Percentiles rank a stretch among this genome's conserved stretches.
Evolutionary conservation across 2,888 invertebrate species (phyloP).

Genomic region (Hypena proboscidalis): DNA sequence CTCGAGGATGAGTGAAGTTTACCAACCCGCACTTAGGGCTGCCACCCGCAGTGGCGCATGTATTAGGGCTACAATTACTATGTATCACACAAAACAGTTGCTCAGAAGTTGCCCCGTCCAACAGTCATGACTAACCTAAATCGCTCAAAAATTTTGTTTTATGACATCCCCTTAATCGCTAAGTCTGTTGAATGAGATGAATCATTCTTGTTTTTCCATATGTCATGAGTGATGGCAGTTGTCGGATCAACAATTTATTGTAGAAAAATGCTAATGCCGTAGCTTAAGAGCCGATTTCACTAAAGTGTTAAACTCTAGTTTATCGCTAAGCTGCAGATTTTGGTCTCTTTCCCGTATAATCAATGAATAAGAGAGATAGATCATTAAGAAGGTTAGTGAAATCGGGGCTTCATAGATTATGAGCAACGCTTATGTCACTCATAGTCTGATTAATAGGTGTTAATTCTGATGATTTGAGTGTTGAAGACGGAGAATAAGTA

Average conservation of each 20-base stretch:
- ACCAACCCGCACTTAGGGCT: too few species aligned
- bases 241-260: slow-evolving; percentile 31
- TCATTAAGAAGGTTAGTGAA: too few species aligned
- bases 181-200: slow-evolving; percentile 14
- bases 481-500: not conserved
- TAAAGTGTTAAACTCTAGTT: too few species aligned
- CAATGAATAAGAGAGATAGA: too few species aligned
- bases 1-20: too few species aligned
- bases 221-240: slow-evolving; percentile 35
- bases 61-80: too few species aligned
- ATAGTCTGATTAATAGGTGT: slow-evolving; percentile 31
- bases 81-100: not conserved
- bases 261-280: slow-evolving; percentile 36
- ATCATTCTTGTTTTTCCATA: slow-evolving; percentile 39
- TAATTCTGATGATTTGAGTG: slow-evolving; percentile 2
- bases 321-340: too few species aligned
- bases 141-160: slow-evolving; percentile 15
- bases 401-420: slow-evolving; percentile 31
- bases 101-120: not conserved
- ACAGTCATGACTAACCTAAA: slow-evolving; percentile 21
- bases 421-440: slow-evolving; percentile 37
- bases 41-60: too few species aligned
- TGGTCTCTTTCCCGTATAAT: too few species aligned
- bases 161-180: slow-evolving; percentile 35
- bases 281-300: slow-evolving; percentile 35